Conservation (phyloP, 2,797 vertebrate genomes). For the Anisognathus igniventris region DNA sequence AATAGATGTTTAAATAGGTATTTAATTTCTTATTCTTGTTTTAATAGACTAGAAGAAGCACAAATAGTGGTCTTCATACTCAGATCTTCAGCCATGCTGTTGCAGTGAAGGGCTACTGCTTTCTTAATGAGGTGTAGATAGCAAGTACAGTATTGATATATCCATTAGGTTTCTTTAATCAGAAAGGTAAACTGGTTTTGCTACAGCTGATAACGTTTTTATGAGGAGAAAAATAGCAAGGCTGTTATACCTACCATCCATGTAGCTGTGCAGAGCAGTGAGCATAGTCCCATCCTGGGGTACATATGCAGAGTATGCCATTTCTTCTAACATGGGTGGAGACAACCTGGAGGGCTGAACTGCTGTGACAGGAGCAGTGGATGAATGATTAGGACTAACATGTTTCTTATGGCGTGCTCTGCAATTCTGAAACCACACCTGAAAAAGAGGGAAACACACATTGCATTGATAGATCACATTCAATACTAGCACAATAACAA, state of each 20-base stretch:
- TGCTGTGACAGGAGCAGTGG: slow-evolving; percentile 77
- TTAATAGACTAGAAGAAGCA: background rate
- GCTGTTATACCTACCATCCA: slow-evolving; percentile 83
- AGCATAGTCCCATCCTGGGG: slow-evolving; percentile 89
- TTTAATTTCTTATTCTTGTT: background rate
- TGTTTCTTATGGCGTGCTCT: slow-evolving; percentile 97
- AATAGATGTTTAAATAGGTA: background rate
- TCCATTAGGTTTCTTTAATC: background rate
- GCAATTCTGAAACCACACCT: slow-evolving; percentile 99
- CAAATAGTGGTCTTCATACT: background rate
- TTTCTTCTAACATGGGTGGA: slow-evolving; percentile 87
- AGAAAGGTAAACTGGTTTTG: background rate
- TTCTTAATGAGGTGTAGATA: background rate
- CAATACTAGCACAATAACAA: background rate
- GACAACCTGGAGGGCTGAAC: slow-evolving; percentile 84
- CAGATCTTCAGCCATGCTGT: background rate
- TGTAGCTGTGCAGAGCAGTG: slow-evolving; percentile 89
- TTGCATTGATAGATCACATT: background rate
- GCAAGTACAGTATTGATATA: background rate
- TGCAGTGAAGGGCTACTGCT: background rate
- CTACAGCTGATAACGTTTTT: background rate
- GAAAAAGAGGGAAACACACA: background rate
- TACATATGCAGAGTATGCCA: slow-evolving; percentile 87
- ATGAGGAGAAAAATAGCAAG: background rate
- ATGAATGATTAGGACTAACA: slow-evolving; percentile 88